Conservation (phyloP, 1,140 invertebrate species). For the Drosophila ambigua region DNA sequence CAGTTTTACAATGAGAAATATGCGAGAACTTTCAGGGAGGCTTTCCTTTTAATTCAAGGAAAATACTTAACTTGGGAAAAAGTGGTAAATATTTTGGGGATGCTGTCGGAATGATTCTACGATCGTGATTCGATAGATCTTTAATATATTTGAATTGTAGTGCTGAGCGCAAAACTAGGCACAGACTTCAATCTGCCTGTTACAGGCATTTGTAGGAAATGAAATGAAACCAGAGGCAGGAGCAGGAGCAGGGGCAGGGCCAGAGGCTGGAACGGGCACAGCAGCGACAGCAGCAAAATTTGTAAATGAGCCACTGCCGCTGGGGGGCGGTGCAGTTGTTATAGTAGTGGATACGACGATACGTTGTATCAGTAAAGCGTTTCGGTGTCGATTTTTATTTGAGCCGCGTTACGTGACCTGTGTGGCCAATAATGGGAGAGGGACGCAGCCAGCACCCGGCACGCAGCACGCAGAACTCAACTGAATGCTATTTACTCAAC, state of each 20-base stretch:
- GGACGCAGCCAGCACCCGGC: slow-evolving; percentile 10
- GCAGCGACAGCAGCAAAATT: slow-evolving; percentile 24
- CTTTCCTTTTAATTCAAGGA: no score
- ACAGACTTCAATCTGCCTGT: no score
- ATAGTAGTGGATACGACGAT: slow-evolving; percentile 37
- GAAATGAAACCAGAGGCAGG: slow-evolving; percentile 3
- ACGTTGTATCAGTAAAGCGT: slow-evolving; percentile 63
- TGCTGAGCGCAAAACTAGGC: no score
- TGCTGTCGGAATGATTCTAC: no score
- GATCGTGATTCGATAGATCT: no score
- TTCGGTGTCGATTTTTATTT: slow-evolving; percentile 81
- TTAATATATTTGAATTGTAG: no score
- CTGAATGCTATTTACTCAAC: slow-evolving; percentile 60
- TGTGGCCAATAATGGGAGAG: slow-evolving; percentile 62
- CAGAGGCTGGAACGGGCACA: not conserved
- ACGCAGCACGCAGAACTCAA: slow-evolving; percentile 12
- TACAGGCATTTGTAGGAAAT: no score
- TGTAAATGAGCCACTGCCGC: slow-evolving; percentile 53
- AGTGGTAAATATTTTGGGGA: no score
- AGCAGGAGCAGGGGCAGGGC: no score
- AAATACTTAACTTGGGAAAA: no score
- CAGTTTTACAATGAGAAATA: no score
- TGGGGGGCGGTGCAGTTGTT: slow-evolving; percentile 3
- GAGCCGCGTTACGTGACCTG: slow-evolving; percentile 70
- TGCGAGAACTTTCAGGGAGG: no score